These are phyloP conservation scores for Planiliza haematocheilus DNA, from an alignment of 2,113 vertebrate species.

Conservation along the genomic window DNA sequence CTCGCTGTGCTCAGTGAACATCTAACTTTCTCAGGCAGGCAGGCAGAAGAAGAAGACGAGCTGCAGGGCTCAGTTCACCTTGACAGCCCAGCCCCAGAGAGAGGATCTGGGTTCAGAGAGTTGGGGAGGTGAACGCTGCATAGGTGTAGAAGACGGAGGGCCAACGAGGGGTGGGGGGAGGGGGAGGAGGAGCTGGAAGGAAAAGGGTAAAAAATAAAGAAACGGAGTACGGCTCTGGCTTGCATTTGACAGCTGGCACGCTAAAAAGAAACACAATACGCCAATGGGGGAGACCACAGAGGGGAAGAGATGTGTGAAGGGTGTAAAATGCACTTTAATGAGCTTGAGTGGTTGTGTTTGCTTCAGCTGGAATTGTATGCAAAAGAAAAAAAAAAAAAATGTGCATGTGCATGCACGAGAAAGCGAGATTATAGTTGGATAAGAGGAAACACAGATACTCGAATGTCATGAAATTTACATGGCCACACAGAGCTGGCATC, in stretches of 20 bases:
- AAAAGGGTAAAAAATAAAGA: slow-evolving; percentile 39
- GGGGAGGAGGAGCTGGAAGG: slow-evolving; percentile 39
- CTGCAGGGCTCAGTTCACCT: slow-evolving; percentile 58
- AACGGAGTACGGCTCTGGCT: slow-evolving; percentile 50
- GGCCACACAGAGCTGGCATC: slow-evolving; percentile 51
- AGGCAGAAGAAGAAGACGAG: slow-evolving; percentile 9
- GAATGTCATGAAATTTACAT: slow-evolving; percentile 71
- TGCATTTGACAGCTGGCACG: slow-evolving; percentile 60
- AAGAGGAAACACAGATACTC: slow-evolving; percentile 34
- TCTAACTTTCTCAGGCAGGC: slow-evolving; percentile 48
- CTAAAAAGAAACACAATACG: slow-evolving; percentile 57
- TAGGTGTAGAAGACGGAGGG: slow-evolving; percentile 45
- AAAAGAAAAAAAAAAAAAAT: slow-evolving; percentile 3
- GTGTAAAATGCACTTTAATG: slow-evolving; percentile 44
- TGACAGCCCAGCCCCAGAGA: slow-evolving; percentile 68
- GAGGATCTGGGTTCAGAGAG: slow-evolving; percentile 61
- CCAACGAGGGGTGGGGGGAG: slow-evolving; percentile 39
- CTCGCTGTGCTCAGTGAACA: slow-evolving; percentile 23
- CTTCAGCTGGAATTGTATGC: slow-evolving; percentile 22
- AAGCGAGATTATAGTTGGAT: slow-evolving; percentile 33
- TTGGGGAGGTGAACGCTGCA: slow-evolving; percentile 13
- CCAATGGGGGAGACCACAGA: slow-evolving; percentile 33
- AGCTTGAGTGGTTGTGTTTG: slow-evolving; percentile 11
- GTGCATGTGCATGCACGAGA: slow-evolving; percentile 12
- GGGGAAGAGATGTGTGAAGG: slow-evolving; percentile 29